Conservation (phyloP, 2,888 invertebrate genomes). For the Chalcis sispes region DNA sequence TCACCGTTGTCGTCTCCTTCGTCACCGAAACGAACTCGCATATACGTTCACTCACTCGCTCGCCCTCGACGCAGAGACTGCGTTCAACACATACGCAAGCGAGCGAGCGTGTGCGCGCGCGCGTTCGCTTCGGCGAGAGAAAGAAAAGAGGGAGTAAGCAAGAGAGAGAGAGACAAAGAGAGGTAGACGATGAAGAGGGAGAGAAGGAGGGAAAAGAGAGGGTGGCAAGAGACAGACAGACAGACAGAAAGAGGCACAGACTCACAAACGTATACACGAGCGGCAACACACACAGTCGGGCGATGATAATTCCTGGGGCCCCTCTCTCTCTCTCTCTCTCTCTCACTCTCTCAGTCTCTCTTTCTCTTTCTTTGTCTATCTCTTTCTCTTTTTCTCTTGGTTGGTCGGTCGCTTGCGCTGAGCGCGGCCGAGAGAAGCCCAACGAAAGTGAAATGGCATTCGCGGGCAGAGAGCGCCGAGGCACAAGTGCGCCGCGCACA, state of each 20-base stretch:
- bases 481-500: conserved; percentile 47
- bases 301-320: conserved; percentile 71
- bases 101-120: too few species aligned
- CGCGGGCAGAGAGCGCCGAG: conserved; percentile 59
- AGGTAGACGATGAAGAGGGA: neutral
- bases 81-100: too few species aligned
- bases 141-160: neutral
- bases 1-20: neutral
- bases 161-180: conserved; percentile 7
- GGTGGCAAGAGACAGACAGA: conserved; percentile 17
- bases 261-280: too few species aligned
- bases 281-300: too few species aligned
- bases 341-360: too few species aligned
- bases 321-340: conserved; percentile 71
- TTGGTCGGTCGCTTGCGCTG: too few species aligned
- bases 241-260: conserved; percentile 57
- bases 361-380: too few species aligned
- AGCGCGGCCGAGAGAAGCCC: conserved; percentile 73
- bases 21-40: too few species aligned
- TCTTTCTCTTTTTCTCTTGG: too few species aligned
- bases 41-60: neutral
- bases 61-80: too few species aligned
- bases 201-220: neutral
- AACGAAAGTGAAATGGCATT: conserved; percentile 77
- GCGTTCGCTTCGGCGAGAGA: too few species aligned